Evolutionary conservation across 2,113 vertebrate genomes (phyloP).

Genomic region (Dromas ardeola): DNA sequence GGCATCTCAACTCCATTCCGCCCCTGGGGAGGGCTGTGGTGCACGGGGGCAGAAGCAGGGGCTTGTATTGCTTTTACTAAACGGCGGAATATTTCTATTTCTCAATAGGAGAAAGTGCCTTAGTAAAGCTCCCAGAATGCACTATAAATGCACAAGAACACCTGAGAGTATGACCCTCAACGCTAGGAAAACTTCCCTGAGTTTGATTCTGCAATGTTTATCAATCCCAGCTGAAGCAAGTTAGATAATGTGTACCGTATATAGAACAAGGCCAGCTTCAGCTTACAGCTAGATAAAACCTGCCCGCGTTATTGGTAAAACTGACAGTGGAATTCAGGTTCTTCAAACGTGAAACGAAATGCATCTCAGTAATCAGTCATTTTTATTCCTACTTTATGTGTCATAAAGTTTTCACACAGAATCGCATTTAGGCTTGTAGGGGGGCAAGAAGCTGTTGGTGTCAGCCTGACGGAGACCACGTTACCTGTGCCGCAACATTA

Average conservation of each 20-base stretch:
- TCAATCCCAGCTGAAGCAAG: background rate
- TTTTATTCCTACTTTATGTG: background rate
- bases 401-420: background rate
- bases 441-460: background rate
- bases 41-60: background rate
- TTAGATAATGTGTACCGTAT: background rate
- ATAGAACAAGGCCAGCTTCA: background rate
- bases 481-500: background rate
- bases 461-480: background rate
- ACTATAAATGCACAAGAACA: background rate
- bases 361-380: background rate
- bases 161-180: background rate
- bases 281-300: background rate
- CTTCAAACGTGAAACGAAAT: background rate
- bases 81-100: background rate
- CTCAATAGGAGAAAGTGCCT: background rate
- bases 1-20: background rate
- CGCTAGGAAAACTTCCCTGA: background rate
- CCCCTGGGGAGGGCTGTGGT: accelerated
- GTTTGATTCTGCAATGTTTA: slow-evolving; percentile 18
- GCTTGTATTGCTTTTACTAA: background rate
- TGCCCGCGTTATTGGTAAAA: background rate
- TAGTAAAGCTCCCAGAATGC: background rate
- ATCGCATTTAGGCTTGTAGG: background rate
- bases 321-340: background rate